Evolutionary conservation across 2,888 invertebrate genomes (phyloP), one percentile per base, ranked within the genome.

Genomic region (Drosophila glabriapex): DNA sequence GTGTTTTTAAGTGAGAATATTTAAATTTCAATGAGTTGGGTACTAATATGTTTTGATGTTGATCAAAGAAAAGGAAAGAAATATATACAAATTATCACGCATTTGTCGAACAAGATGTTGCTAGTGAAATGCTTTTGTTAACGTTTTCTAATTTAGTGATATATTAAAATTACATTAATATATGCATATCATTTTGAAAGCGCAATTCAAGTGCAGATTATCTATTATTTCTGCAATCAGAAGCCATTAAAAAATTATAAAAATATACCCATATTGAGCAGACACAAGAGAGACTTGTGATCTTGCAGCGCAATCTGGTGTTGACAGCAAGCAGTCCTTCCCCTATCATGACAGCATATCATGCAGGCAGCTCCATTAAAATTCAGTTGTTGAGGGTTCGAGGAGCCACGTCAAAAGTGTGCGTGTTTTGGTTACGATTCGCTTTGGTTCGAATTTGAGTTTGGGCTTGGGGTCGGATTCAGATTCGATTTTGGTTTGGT

Each of bases 381-480:
- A 73, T 82, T 82, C 79, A 63, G 83, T 79, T 78, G 74, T 63
- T 66, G 66, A 63, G 74, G 79, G 33, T 63, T 73, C 78, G 79
- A 68, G 79, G 55, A 68, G 78, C 43, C 82, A 62, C 50, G 56
- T 61, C 60, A 39, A 39, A 55, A 70, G 78, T 64, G 78, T 82
- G 78, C 78, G 78, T 78, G 78, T 78, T 82, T 78, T 53, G 83
- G 68, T 56, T 82, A 82, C 83, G 64, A 67, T 61, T 52, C 49
- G 56, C 41, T 39, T 39, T 61, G 46, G 71, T n/a, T 39, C 14
- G n/a, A 28, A 22, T 25, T 31, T 19, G 19, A 19, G 54, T 31
- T 62, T 49, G 59, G 43, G 49, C 39, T 56, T 55, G 46, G 46
- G 46, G 43, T 29, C 29, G 46, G 62, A 64, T 43, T 66, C 60